Conservation (phyloP, 2,888 invertebrate species). For the Lissonota sp. region DNA sequence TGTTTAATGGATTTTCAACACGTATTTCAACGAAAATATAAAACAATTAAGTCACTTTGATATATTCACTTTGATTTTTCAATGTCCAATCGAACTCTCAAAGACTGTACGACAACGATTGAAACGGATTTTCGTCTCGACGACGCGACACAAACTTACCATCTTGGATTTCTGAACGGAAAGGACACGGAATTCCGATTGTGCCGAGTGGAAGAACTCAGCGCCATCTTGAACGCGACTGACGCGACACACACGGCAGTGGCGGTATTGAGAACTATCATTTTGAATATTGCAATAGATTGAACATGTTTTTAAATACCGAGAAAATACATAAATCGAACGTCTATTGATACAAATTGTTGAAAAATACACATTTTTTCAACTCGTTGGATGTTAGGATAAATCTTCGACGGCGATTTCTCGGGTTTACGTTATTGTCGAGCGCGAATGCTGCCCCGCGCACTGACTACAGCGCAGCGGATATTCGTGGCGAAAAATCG, state of each 20-base stretch:
- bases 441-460: no score
- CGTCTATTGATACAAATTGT: no score
- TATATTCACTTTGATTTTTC: conserved; percentile 64
- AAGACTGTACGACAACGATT: conserved; percentile 68
- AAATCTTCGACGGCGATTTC: no score
- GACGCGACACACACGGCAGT: conserved; percentile 16
- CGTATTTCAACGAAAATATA: conserved; percentile 65
- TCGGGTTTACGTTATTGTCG: no score
- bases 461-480: no score
- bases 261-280: conserved; percentile 2
- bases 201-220: conserved; percentile 57
- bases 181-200: conserved; percentile 71
- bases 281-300: no score
- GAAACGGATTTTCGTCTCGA: conserved; percentile 72
- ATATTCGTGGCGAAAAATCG: no score
- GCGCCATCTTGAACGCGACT: conserved; percentile 58
- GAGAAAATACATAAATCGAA: no score
- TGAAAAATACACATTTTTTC: no score
- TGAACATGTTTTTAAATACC: no score
- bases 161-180: conserved; percentile 78
- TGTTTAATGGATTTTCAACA: conserved; percentile 24
- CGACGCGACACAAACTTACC: conserved; percentile 76
- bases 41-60: conserved; percentile 65
- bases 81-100: conserved; percentile 29
- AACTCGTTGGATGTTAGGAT: no score